Conservation (phyloP, 1,140 invertebrate genomes). For the Pararge aegeria region DNA sequence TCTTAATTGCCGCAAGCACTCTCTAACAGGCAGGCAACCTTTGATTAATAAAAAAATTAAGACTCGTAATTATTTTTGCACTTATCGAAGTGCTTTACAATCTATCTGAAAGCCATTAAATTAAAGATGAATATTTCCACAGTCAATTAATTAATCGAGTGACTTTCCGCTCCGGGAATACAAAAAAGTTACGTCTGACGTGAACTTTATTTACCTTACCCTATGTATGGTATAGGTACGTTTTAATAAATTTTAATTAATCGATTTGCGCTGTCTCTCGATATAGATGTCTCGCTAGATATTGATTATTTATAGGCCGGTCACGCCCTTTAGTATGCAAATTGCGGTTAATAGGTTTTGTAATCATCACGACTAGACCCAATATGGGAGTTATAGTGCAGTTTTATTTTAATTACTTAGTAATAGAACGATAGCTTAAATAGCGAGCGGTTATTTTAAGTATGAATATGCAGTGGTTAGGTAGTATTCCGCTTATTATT, state of each 20-base stretch:
- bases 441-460: background rate
- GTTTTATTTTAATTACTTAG: conserved; percentile 29
- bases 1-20: no score
- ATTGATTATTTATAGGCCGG: conserved; percentile 33
- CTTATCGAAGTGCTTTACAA: no score
- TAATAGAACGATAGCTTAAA: conserved; percentile 12
- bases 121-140: background rate
- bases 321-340: conserved; percentile 39
- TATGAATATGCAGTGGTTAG: background rate
- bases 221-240: background rate
- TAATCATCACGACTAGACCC: conserved; percentile 28
- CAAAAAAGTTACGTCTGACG: background rate
- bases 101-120: background rate
- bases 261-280: conserved; percentile 20
- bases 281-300: conserved; percentile 32
- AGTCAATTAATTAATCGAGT: background rate
- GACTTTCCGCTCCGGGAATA: background rate
- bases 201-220: conserved; percentile 11
- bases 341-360: conserved; percentile 27
- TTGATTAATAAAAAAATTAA: no score
- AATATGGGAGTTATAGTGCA: conserved; percentile 28
- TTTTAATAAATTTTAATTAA: conserved; percentile 29
- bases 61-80: no score
- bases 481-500: no score
- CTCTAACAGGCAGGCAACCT: no score